phyloP scores from a whole-genome alignment of 2,113 vertebrate genomes.

The Pan troglodytes region NHGRI_mPanTro3-v2.1_pri NC_086015.1:4306001-4306500 shows the following conservation, averaged over 20 bases:
- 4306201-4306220: neutral
- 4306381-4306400: neutral
- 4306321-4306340: neutral
- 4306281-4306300: neutral
- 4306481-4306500: too few relatives aligned
- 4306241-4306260: neutral
- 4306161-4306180: neutral
- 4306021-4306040: neutral
- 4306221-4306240: neutral
- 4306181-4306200: neutral
- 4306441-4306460: too few relatives aligned
- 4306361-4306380: neutral
- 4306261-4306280: neutral
- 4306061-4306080: neutral
- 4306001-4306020: neutral
- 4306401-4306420: neutral
- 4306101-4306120: neutral
- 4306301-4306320: neutral
- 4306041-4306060: neutral
- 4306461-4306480: too few relatives aligned
- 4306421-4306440: neutral
- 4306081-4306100: neutral
- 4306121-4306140: neutral
- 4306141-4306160: neutral
- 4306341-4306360: neutral